Percentiles rank a stretch among this genome's conserved stretches.
These are phyloP conservation scores for Trisateles emortualis DNA, from an alignment of 2,888 invertebrate genomes.

Conservation along the genomic window DNA sequence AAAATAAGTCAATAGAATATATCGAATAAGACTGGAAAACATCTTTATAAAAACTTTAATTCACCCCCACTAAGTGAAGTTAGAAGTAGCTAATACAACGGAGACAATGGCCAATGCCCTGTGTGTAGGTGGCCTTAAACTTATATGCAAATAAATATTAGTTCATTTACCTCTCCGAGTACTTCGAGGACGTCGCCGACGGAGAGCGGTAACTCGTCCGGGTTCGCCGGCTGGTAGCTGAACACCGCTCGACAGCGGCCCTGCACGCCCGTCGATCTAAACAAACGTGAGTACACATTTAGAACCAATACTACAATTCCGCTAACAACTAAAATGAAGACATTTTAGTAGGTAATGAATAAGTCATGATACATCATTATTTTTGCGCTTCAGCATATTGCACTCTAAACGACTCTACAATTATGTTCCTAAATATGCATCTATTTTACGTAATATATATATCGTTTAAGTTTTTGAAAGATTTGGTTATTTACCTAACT, in stretches of 20 bases:
- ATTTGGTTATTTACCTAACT: too few species aligned
- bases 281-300: conserved; percentile 11
- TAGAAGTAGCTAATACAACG: too few species aligned
- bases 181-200: conserved; percentile 97
- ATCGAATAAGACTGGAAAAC: too few species aligned
- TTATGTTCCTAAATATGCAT: too few species aligned
- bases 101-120: not conserved
- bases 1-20: too few species aligned
- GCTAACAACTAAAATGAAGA: not conserved
- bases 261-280: conserved; percentile 70
- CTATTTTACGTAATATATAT: too few species aligned
- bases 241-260: conserved; percentile 94
- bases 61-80: too few species aligned
- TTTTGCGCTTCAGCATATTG: not conserved
- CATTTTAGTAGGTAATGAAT: not conserved
- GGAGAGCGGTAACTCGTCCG: conserved; percentile 95
- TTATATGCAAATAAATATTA: conserved; percentile 10
- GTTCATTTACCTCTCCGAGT: conserved; percentile 89
- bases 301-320: not conserved
- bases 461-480: too few species aligned
- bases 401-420: not conserved
- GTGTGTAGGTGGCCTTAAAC: not conserved
- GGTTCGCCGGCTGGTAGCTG: conserved; percentile 97
- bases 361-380: too few species aligned
- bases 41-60: too few species aligned